Percentiles rank a stretch among this genome's conserved stretches.
phyloP scores from a whole-genome alignment of 2,888 invertebrate species.

The Drosophila flavopinicola region DNA sequence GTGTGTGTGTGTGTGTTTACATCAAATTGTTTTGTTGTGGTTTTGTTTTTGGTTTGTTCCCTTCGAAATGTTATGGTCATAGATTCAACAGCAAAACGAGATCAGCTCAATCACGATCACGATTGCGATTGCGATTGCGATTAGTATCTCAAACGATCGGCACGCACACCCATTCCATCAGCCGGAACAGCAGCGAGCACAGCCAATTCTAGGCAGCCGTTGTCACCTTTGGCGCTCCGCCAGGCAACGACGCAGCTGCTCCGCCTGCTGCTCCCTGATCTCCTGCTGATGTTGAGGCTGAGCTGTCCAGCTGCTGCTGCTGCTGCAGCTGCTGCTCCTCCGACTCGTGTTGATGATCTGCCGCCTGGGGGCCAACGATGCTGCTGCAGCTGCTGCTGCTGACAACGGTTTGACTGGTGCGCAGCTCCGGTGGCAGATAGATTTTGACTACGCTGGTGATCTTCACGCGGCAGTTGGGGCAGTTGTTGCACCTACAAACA shows the following conservation, averaged over 20 bases:
- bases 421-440: conserved; percentile 83
- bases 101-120: conserved; percentile 27
- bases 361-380: neutral
- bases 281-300: conserved; percentile 17
- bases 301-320: neutral
- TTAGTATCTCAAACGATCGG: conserved; percentile 76
- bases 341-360: conserved; percentile 5
- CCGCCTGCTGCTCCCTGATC: conserved; percentile 10
- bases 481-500: conserved; percentile 81
- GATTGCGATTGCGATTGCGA: conserved; percentile 3
- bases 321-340: conserved; percentile 14
- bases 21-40: conserved; percentile 11
- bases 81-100: conserved; percentile 42
- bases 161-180: conserved; percentile 83
- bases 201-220: conserved; percentile 82
- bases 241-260: conserved; percentile 43
- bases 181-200: conserved; percentile 82
- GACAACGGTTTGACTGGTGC: conserved; percentile 64
- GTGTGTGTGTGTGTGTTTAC: neutral
- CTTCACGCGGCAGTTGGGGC: conserved; percentile 84
- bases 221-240: conserved; percentile 67
- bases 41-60: conserved; percentile 60
- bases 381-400: conserved; percentile 42
- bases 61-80: conserved; percentile 55
- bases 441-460: conserved; percentile 83